Evolutionary conservation across 2,113 vertebrate species (phyloP), one percentile per base, ranked within the genome.

Genomic region (Chaenocephalus aceratus): DNA sequence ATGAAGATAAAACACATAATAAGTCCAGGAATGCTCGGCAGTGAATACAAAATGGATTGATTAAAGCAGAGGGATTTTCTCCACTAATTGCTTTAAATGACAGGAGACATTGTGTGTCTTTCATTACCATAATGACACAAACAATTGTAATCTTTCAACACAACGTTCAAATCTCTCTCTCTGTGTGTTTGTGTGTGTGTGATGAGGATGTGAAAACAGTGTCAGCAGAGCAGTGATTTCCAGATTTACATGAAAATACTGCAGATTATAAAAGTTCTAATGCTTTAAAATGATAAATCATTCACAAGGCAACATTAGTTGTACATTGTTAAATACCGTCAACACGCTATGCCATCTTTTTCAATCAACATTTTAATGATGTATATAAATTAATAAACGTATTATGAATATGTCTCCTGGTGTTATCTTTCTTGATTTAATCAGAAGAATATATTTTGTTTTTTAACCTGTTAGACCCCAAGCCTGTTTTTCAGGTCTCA

Each of bases 51-150:
- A 63, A 77, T 67, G n/a, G 75, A 77, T 66, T 80, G 84, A 90
- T 87, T 87, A 77, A 88, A 88, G 72, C 67, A 15, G 44, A 78
- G 58, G 80, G 86, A 83, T 91, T 85, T 86, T 89, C 81, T 82
- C 18, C 44, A 81, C 74, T 84, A 91, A 88, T 86, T 91, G 87
- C 75, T 88, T 74, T 59, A 82, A 80, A 89, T 88, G 83, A 88
- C 84, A 79, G 67, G 79, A 85, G 78, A 87, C 84, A 82, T 67
- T 85, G 76, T 86, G 84, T 82, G 23, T 58, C 74, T 70, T 75
- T 82, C 69, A 93, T 91, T 82, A 90, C 18, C 74, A 86, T 90
- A 89, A 91, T 86, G 82, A 79, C 82, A 82, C 61, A 84, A 89
- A 88, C 77, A 75, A 11, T 87, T 90, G 86, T 79, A 88, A 93